These are phyloP conservation scores for Rhodeus uyekii DNA, from an alignment of 2,797 vertebrate species.

Conservation along the genomic window DNA sequence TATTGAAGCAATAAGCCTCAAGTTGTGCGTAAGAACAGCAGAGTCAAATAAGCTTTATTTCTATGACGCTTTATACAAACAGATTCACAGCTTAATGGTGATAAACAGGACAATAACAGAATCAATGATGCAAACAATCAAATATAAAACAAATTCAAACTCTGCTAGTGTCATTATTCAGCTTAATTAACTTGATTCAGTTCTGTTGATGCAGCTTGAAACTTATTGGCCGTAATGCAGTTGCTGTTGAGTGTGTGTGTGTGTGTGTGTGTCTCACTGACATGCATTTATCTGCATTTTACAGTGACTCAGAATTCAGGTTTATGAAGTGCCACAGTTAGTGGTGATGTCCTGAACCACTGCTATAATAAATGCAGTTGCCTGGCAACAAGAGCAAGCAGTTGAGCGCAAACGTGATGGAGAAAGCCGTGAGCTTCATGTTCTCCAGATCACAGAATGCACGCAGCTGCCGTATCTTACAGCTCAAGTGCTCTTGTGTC, in stretches of 20 bases:
- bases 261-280: too few species aligned
- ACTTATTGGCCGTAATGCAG: neutral
- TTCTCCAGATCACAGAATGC: neutral
- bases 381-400: constrained; percentile 48
- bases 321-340: neutral
- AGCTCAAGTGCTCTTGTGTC: neutral
- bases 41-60: neutral
- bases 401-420: constrained; percentile 13
- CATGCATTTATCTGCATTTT: neutral
- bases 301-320: neutral
- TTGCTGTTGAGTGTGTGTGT: neutral
- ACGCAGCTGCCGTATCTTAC: neutral
- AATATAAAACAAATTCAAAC: too few species aligned
- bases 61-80: neutral
- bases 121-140: too few species aligned
- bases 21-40: too few species aligned
- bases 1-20: too few species aligned
- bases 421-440: neutral
- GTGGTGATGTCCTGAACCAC: constrained; percentile 8
- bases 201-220: neutral
- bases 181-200: too few species aligned
- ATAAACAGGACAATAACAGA: too few species aligned
- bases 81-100: neutral
- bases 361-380: constrained; percentile 45
- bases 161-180: too few species aligned